Evolutionary conservation across 2,797 vertebrate species (phyloP), one percentile per base, ranked within the genome.

Genomic region (Cossypha niveicapilla): DNA sequence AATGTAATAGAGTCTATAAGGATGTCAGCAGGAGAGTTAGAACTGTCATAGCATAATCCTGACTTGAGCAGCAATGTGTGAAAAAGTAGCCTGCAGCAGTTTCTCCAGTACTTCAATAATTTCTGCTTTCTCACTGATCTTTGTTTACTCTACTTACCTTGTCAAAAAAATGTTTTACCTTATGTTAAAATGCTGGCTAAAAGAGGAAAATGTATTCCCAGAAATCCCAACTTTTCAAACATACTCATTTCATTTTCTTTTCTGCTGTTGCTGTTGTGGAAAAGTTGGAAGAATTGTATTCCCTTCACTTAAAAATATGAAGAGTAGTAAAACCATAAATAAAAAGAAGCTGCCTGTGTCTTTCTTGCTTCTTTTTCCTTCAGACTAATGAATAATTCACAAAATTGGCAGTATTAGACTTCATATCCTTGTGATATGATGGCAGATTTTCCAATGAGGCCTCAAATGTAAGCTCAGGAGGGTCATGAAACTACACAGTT

Each of bases 1-100:
- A 97, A 98, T 97, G 96, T 97, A 97, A 97, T 96, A 96, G 96
- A 96, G 93, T 96, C 94, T 97, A 97, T 96, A 96, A 96, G 96
- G 94, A 94, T 97, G 96, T 96, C 97, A 96, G 97, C 96, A 97
- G 97, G 97, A 97, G 97, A 97, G 96, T 96, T 97, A 96, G 93
- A 97, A 96, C 96, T 96, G 97, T 97, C 97, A 97, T 97, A 96
- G 91, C 71, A 85, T 96, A 96, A 97, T 96, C 97, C 92, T 96
- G 94, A 96, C 94, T 97, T 95, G 94, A 97, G 94, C 94, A 97
- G 94, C 94, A 96, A 97, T 86, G 96, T 97, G 97, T 97, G 96
- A 97, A 97, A 96, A 95, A 91, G 94, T 96, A 89, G 96, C 97
- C 97, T 95, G 95, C 86, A 97, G 97, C 97, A 94, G 86, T 96